These are phyloP conservation scores for Dryocosmus kuriphilus DNA, from an alignment of 2,888 invertebrate genomes.

Conservation along the genomic window DNA sequence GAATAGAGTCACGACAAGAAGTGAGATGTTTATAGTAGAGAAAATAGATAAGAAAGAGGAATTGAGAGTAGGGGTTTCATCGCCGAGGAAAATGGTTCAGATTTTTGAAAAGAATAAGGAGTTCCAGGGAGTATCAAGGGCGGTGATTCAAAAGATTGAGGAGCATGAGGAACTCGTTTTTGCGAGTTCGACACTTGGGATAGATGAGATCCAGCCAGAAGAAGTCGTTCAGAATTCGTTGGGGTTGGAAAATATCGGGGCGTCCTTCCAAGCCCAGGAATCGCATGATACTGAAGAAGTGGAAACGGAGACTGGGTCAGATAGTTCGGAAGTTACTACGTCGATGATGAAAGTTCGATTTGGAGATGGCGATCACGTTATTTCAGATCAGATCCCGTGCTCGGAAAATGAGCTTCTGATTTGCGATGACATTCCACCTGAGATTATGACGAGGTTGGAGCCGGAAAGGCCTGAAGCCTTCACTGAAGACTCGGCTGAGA, in stretches of 20 bases:
- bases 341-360: conserved; percentile 55
- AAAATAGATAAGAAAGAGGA: conserved; percentile 54
- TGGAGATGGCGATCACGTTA: conserved; percentile 55
- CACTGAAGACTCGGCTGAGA: conserved; percentile 75
- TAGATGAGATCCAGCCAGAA: background rate
- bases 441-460: conserved; percentile 69
- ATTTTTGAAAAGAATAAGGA: conserved; percentile 35
- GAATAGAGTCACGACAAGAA: conserved; percentile 42
- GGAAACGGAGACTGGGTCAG: conserved; percentile 71
- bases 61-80: conserved; percentile 47
- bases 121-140: background rate
- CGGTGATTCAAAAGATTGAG: conserved; percentile 49
- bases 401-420: conserved; percentile 65
- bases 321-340: conserved; percentile 67
- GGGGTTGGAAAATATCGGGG: conserved; percentile 53
- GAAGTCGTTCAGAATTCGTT: conserved; percentile 34
- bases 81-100: conserved; percentile 50
- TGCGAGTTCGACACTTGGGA: conserved; percentile 41
- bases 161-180: conserved; percentile 54
- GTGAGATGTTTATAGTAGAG: conserved; percentile 61
- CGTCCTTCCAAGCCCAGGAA: conserved; percentile 22
- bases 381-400: conserved; percentile 57
- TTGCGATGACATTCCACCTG: conserved; percentile 62
- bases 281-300: conserved; percentile 57
- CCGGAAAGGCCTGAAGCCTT: conserved; percentile 71